phyloP scores from a whole-genome alignment of 2,113 vertebrate genomes.

The Pluvianellus socialis region DNA sequence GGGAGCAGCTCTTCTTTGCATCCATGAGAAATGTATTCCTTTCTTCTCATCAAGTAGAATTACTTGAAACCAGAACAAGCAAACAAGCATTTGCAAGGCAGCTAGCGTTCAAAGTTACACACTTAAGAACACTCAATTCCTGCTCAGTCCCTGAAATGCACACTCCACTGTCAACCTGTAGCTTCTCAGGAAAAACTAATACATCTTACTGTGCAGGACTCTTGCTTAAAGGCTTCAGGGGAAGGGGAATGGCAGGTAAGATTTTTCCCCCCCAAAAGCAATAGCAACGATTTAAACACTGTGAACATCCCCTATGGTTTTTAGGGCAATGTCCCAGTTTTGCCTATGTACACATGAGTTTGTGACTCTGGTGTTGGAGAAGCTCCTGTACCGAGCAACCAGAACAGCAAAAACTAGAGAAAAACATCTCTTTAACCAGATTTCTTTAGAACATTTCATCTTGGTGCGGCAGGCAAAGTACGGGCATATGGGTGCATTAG shows the following conservation, averaged over 20 bases:
- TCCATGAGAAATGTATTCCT: not conserved
- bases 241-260: not conserved
- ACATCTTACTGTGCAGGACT: not conserved
- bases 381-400: rapidly evolving
- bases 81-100: not conserved
- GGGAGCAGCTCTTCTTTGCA: not conserved
- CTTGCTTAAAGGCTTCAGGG: not conserved
- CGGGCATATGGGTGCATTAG: not conserved
- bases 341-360: not conserved
- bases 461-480: not conserved
- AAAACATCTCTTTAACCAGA: not conserved
- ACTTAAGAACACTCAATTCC: not conserved
- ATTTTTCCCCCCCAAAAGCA: not conserved
- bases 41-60: not conserved
- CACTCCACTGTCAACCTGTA: not conserved
- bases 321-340: not conserved
- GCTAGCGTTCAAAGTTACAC: not conserved
- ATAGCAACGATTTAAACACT: not conserved
- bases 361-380: not conserved
- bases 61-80: not conserved
- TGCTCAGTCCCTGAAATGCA: not conserved
- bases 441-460: not conserved
- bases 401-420: not conserved
- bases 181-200: not conserved
- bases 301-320: not conserved